These are phyloP conservation scores for Heliornis fulica DNA, from an alignment of 2,113 vertebrate species.

Conservation along the genomic window DNA sequence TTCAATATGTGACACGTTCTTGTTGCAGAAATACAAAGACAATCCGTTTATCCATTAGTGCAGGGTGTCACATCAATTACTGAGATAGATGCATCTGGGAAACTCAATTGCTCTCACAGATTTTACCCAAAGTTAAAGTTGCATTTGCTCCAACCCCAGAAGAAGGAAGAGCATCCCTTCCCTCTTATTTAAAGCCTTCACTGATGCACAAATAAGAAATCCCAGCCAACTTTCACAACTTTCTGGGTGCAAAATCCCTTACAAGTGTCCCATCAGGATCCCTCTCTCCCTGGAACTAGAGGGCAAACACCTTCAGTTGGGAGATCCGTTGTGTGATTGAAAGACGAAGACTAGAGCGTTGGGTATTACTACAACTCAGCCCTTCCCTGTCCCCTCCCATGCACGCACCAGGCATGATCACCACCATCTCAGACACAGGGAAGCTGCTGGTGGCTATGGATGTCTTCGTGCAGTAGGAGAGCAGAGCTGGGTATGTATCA, in stretches of 20 bases:
- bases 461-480: not conserved
- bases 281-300: not conserved
- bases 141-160: not conserved
- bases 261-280: not conserved
- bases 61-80: slow-evolving; percentile 55
- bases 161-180: not conserved
- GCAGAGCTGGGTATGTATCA: not conserved
- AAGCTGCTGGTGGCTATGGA: not conserved
- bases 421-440: not conserved
- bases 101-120: slow-evolving; percentile 44
- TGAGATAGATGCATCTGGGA: slow-evolving; percentile 8
- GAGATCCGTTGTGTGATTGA: not conserved
- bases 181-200: not conserved
- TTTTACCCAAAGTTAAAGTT: slow-evolving; percentile 5
- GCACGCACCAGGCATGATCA: not conserved
- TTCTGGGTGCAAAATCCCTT: not conserved
- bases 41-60: slow-evolving; percentile 38
- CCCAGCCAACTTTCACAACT: not conserved
- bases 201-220: not conserved
- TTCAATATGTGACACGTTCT: slow-evolving; percentile 44
- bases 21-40: slow-evolving; percentile 42
- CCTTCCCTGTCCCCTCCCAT: not conserved
- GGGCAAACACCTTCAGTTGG: not conserved
- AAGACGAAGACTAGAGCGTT: not conserved
- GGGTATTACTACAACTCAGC: not conserved